A percentile compares a stretch with the other conserved stretches of the same genome.
Conservation (phyloP, 2,113 vertebrate genomes). For the Nicator chloris region DNA sequence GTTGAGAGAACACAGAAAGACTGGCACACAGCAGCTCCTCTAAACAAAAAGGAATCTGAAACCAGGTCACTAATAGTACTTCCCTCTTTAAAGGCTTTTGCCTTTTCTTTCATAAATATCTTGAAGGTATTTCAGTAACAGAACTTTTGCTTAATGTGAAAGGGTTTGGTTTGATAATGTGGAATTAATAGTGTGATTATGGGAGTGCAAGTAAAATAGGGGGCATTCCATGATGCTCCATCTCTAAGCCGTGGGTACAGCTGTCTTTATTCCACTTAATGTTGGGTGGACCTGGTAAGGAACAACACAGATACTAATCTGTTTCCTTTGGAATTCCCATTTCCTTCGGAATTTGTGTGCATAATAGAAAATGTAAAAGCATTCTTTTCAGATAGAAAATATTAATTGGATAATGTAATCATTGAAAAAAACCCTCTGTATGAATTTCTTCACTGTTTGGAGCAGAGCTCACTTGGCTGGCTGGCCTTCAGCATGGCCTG, state of each 20-base stretch:
- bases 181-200: background rate
- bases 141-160: background rate
- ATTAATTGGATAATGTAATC: background rate
- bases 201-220: background rate
- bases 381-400: background rate
- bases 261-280: background rate
- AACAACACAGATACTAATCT: background rate
- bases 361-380: background rate
- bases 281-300: background rate
- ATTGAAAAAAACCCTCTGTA: background rate
- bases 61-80: background rate
- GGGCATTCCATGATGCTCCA: background rate
- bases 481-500: background rate
- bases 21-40: background rate
- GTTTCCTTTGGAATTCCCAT: background rate
- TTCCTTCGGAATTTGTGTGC: background rate
- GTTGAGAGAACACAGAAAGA: background rate
- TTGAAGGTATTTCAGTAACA: background rate
- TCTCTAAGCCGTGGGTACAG: background rate
- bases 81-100: background rate
- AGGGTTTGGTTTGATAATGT: background rate
- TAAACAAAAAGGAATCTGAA: background rate
- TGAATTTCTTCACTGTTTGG: background rate
- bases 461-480: background rate
- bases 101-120: background rate